Percentiles rank a stretch among this genome's conserved stretches.
These are phyloP conservation scores for Rhombomys opimus DNA, from an alignment of 2,113 vertebrate species.

Conservation along the genomic window DNA sequence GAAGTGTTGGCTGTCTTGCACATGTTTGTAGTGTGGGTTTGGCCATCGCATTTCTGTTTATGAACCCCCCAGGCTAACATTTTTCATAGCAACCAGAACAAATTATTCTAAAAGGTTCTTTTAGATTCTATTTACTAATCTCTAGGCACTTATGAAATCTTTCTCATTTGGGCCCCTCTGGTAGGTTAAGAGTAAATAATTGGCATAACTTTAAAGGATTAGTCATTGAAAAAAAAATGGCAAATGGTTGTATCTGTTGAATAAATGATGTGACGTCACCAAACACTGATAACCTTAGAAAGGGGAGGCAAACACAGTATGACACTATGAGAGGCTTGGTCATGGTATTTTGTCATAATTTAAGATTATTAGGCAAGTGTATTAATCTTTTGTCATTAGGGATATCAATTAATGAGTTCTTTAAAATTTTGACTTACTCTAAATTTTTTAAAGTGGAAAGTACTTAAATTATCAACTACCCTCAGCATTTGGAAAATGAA, in stretches of 20 bases:
- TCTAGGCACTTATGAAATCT: neutral
- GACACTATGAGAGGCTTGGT: neutral
- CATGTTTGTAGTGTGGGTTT: neutral
- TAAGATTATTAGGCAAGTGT: neutral
- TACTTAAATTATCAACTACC: neutral
- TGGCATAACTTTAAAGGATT: conserved; percentile 1
- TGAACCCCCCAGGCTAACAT: neutral
- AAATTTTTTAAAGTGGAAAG: neutral
- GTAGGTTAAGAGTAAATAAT: neutral
- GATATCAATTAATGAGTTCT: neutral
- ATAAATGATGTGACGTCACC: neutral
- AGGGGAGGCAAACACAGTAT: conserved; percentile 1
- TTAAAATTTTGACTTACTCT: neutral
- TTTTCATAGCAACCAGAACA: neutral
- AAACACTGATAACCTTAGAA: neutral
- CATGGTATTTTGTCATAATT: neutral
- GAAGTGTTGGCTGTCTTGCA: neutral
- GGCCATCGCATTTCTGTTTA: neutral
- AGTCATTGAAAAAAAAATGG: neutral
- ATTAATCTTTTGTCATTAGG: neutral
- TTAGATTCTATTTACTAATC: conserved; percentile 5
- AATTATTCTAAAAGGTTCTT: neutral
- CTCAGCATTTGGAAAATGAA: neutral
- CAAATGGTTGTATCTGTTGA: neutral
- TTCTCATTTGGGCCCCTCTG: conserved; percentile 4